Evolutionary conservation across 2,888 invertebrate species (phyloP).

Genomic region (Rhagonycha lutea): DNA sequence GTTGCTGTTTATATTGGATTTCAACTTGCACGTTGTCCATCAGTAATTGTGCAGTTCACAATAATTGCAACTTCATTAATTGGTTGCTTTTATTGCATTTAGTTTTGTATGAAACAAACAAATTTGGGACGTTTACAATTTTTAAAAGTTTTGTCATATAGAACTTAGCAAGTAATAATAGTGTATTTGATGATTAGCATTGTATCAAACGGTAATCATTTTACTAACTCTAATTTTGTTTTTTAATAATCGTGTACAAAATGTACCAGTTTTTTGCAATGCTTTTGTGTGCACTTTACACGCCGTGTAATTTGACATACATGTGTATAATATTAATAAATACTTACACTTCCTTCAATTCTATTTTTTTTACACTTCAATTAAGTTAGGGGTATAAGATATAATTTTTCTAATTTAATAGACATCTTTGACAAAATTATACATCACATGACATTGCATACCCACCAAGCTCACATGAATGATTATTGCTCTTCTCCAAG

Average conservation of each 20-base stretch:
- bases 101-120: constrained; percentile 32
- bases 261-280: constrained; percentile 46
- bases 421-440: too few species aligned
- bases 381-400: too few species aligned
- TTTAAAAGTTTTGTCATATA: constrained; percentile 21
- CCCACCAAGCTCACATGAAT: not conserved
- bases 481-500: too few species aligned
- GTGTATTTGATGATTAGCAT: constrained; percentile 34
- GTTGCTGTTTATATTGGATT: not conserved
- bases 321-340: constrained; percentile 43
- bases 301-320: constrained; percentile 45
- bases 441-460: not conserved
- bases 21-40: not conserved
- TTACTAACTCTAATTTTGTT: constrained; percentile 27
- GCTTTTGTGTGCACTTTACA: constrained; percentile 44
- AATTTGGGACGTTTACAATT: constrained; percentile 15
- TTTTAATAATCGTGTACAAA: constrained; percentile 15
- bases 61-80: constrained; percentile 22
- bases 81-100: constrained; percentile 20
- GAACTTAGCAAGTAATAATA: constrained; percentile 8
- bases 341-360: not conserved
- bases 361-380: not conserved
- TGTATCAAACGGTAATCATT: constrained; percentile 44
- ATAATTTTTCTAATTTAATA: too few species aligned
- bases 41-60: constrained; percentile 8